Base-by-base conservation (phyloP, 2,797 vertebrate species). In the Phrynocephalus guinanensis region DNA sequence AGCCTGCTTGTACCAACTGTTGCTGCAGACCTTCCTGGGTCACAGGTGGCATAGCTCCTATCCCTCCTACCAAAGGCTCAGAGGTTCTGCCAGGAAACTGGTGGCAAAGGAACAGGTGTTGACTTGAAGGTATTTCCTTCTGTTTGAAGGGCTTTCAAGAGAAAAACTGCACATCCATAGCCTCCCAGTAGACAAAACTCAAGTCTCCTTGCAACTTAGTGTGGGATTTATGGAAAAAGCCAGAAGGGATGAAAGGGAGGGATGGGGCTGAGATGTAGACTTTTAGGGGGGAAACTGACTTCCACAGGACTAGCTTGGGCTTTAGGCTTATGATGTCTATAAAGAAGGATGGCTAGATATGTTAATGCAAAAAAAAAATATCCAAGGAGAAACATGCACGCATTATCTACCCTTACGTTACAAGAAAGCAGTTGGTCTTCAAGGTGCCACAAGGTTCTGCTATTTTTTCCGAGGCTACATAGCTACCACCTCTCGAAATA, bases 291-390 rank as follows among this genome's bases (percentile, higher is more conserved):
- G 22, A 7, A 7, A 30, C 5, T 3, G 8, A 3, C 7, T 66
- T n/a, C 30, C 30, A 48, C 18, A 68, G 63, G 38, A 7, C 72
- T 38, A 63, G 26, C 7, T 44, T 75, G 38, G 63, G 60, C 10
- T 33, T 20, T 6, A 60, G 44, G 63, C 20, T 44, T 30, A 16
- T n/a, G 48, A 77, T n/a, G 2, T 22, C 33, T 72, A 4, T 20
- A 83, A 83, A 30, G n/a, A 83, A 83, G 30, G n/a, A 9, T 83
- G 38, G 70, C 50, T 50, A 60, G 44, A 24, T 83, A n/a, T 73
- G 50, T 56, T 11, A 56, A 52, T 56, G 10, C n/a, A 56, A 83
- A 30, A 83, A n/a, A 30, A 48, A 72, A 4, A 44, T 44, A 52
- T 52, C n/a, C 20, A 30, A 3, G 68, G 11, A 3, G 50, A 60